Evolutionary conservation across 53 echinoderm and acorn worm genomes (phyloP), one percentile per base, ranked within the genome.

Genomic region (Actinopyga echinites): DNA sequence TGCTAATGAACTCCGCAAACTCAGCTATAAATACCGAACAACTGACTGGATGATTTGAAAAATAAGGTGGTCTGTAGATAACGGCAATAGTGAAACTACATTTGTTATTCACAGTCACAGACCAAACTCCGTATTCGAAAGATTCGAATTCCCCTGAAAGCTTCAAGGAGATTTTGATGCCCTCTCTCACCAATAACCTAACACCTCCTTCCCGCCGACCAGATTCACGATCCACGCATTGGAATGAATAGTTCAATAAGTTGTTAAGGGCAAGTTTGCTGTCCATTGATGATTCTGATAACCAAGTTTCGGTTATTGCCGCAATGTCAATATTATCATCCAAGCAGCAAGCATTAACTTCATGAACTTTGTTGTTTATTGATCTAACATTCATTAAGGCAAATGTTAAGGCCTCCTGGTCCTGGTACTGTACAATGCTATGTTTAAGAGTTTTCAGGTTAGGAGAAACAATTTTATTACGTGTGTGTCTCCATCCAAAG

Each of bases 241-340:
- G 29, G 3, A 66, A 66, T 29, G 19, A 17, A 66, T 30, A 66
- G 66, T 66, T 66, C 5, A 25, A 3, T 28, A 66, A 29, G 4
- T 66, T 66, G 32, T 66, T 31, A 26, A 66, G 66, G 29, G 66
- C 66, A 30, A 66, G 21, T 66, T 66, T 66, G 34, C 22, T 66
- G 15, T 25, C 66, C 3, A 66, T 31, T 29, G 66, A 29, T 20
- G 66, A 7, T 25, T 66, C 34, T 4, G 66, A 66, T 24, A 64
- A 64, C 64, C 64, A 64, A 10, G 64, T 64, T 24, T 64, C 64
- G 17, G 25, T 24, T 20, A 66, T 31, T 31, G 66, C 66, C 66
- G 29, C 66, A 31, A 66, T 66, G 28, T 66, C 66, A 5, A 66
- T 32, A 66, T 31, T 31, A n/a, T 66, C 66, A 66, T 66, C 6